These are phyloP conservation scores for Sapayoa aenigma DNA, from an alignment of 2,113 vertebrate species.

Conservation along the genomic window DNA sequence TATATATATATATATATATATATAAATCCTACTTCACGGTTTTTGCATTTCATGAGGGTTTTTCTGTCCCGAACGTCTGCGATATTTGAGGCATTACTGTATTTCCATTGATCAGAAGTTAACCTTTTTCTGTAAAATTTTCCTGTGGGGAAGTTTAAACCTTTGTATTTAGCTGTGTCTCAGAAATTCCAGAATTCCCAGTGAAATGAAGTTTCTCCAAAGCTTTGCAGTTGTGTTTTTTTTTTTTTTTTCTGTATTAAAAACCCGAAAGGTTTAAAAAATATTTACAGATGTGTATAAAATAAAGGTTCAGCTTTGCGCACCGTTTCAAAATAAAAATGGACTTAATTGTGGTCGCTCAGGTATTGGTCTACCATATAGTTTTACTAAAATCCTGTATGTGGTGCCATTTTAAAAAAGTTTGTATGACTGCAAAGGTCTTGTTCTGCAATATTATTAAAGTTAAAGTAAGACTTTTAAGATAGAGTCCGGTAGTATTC, in stretches of 20 bases:
- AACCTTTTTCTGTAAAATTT: neutral
- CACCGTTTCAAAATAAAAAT: neutral
- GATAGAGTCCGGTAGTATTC: neutral
- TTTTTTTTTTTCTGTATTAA: neutral
- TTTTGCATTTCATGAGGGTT: too few species aligned
- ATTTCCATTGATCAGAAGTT: neutral
- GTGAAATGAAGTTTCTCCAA: neutral
- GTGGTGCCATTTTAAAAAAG: neutral
- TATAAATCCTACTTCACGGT: too few species aligned
- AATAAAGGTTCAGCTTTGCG: neutral
- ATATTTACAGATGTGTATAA: neutral
- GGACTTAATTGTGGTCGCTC: neutral
- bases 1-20: too few species aligned
- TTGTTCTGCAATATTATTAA: neutral
- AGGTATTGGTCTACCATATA: neutral
- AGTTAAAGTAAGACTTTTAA: neutral
- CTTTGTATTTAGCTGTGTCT: neutral
- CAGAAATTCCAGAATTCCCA: neutral
- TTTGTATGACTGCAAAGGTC: neutral
- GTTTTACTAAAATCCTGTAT: neutral
- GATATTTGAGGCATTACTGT: too few species aligned
- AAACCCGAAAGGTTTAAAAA: neutral
- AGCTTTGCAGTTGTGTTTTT: neutral
- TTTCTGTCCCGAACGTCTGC: too few species aligned
- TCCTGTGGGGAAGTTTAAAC: neutral